Evolutionary conservation across 1,140 invertebrate species (phyloP).

Genomic region (Tenebrio molitor): DNA sequence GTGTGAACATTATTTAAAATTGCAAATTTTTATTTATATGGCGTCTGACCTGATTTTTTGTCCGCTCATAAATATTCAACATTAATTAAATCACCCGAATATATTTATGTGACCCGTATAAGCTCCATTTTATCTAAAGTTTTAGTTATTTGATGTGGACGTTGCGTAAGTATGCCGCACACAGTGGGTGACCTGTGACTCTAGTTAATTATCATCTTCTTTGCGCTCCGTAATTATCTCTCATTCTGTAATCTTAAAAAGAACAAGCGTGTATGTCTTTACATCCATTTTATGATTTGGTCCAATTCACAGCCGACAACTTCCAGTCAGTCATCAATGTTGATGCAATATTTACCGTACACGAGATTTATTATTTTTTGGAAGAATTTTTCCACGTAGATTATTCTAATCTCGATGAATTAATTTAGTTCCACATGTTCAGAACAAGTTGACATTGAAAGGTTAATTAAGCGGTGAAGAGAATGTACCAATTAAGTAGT

Average conservation of each 20-base stretch:
- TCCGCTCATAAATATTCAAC: not conserved
- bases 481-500: constrained; percentile 21
- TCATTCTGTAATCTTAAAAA: not conserved
- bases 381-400: no score
- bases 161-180: not conserved
- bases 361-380: not conserved
- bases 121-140: not conserved
- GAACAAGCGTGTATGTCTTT: not conserved
- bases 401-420: no score
- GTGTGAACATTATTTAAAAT: no score
- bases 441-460: constrained; percentile 26
- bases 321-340: not conserved
- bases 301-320: no score
- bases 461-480: constrained; percentile 26
- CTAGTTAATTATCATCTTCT: not conserved
- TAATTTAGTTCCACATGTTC: not conserved
- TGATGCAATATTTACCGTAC: not conserved
- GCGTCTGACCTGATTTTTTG: no score
- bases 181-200: not conserved
- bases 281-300: no score
- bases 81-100: not conserved
- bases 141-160: not conserved
- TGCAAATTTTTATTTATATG: no score
- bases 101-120: not conserved
- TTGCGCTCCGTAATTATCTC: not conserved